phyloP scores from a whole-genome alignment of 2,113 vertebrate genomes.

The Edolisoma coerulescens region DNA sequence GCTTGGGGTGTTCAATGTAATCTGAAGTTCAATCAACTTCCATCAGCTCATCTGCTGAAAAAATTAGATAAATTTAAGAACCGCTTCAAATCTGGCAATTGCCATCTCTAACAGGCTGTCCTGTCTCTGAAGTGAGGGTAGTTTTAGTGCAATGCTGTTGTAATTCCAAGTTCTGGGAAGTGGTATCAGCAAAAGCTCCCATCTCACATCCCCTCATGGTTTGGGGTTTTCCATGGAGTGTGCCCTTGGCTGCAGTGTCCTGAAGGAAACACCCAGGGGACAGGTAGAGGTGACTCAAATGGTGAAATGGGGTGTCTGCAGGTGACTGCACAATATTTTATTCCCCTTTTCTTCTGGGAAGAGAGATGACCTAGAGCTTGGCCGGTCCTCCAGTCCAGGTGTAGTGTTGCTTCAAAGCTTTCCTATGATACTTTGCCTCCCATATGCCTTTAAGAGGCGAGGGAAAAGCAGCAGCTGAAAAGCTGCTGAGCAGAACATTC shows the following conservation, averaged over 20 bases:
- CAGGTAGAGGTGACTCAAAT: not conserved
- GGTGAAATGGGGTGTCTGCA: not conserved
- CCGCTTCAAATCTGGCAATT: not conserved
- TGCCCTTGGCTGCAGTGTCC: not conserved
- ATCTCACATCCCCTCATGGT: accelerated
- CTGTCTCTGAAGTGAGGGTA: not conserved
- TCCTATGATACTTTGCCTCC: not conserved
- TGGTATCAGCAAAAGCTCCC: not conserved
- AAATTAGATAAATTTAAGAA: too few relatives aligned
- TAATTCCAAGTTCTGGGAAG: accelerated
- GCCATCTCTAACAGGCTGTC: not conserved
- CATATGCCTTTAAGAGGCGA: not conserved
- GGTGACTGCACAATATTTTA: not conserved
- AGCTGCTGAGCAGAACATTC: not conserved
- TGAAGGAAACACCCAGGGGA: not conserved
- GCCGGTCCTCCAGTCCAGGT: not conserved
- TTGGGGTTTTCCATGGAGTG: not conserved
- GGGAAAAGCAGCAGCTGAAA: not conserved
- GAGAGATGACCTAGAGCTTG: accelerated
- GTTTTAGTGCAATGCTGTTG: not conserved
- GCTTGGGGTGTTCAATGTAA: not conserved
- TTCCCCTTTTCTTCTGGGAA: not conserved
- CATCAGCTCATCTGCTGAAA: not conserved
- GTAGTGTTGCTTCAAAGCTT: not conserved
- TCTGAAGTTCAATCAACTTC: not conserved